phyloP scores from a whole-genome alignment of 2,797 vertebrate species.

The Oryzias dopingdopingensis region DNA sequence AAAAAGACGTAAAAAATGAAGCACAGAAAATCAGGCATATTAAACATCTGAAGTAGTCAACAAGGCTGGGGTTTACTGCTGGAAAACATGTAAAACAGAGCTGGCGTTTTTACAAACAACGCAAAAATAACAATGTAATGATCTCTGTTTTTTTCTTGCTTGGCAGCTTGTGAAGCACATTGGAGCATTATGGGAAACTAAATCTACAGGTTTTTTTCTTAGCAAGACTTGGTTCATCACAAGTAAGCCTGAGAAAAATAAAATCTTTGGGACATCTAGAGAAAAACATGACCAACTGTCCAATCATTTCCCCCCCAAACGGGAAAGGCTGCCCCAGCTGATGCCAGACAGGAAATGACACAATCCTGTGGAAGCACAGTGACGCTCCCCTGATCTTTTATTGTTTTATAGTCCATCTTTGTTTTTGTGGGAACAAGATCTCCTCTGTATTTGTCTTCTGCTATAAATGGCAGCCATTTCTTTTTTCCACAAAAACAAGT shows the following conservation, averaged over 20 bases:
- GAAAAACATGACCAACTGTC: slow-evolving; percentile 18
- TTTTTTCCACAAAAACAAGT: slow-evolving; percentile 61
- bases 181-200: slow-evolving; percentile 12
- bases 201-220: slow-evolving; percentile 42
- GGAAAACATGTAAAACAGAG: slow-evolving; percentile 2
- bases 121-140: slow-evolving; percentile 12
- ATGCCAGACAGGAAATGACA: slow-evolving; percentile 64
- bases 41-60: slow-evolving; percentile 18
- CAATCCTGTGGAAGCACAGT: slow-evolving; percentile 72
- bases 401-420: slow-evolving; percentile 46
- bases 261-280: neutral
- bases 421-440: slow-evolving; percentile 63
- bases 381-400: slow-evolving; percentile 62
- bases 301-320: slow-evolving; percentile 32
- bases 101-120: slow-evolving; percentile 4
- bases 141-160: neutral
- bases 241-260: slow-evolving; percentile 25
- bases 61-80: slow-evolving; percentile 2
- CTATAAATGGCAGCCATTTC: slow-evolving; percentile 64
- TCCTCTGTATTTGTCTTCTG: slow-evolving; percentile 40
- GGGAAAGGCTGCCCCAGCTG: slow-evolving; percentile 52
- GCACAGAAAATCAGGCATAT: slow-evolving; percentile 9
- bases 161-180: slow-evolving; percentile 7
- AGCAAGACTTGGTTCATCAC: slow-evolving; percentile 15
- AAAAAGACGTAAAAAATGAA: slow-evolving; percentile 1